phyloP scores from a whole-genome alignment of 2,797 vertebrate genomes.

The Holocentrus rufus region DNA sequence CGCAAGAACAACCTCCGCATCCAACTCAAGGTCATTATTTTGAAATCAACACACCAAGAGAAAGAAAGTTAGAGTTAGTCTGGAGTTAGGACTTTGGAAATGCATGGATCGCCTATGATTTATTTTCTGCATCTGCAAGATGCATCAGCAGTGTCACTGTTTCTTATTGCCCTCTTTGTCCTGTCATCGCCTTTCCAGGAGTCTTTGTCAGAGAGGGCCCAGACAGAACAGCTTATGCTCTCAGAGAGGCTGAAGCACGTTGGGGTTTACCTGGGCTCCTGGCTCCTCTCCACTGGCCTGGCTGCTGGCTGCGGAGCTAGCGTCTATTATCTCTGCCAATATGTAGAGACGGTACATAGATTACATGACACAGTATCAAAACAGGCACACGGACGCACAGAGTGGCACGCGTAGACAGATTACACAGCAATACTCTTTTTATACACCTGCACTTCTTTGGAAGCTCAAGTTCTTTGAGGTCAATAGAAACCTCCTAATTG shows the following conservation, averaged over 20 bases:
- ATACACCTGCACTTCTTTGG: too few relatives aligned
- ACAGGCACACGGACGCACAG: not conserved
- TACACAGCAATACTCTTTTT: too few relatives aligned
- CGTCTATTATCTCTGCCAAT: slow-evolving; percentile 84
- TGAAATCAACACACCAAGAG: not conserved
- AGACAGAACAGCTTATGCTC: slow-evolving; percentile 68
- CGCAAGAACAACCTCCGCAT: slow-evolving; percentile 89
- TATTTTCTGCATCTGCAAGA: not conserved
- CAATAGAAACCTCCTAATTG: too few relatives aligned
- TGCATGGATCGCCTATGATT: not conserved
- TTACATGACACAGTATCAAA: not conserved
- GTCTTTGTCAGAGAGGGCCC: slow-evolving; percentile 82
- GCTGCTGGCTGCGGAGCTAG: slow-evolving; percentile 81
- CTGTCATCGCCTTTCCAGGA: slow-evolving; percentile 80
- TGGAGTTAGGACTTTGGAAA: too few relatives aligned
- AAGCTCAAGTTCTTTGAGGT: too few relatives aligned
- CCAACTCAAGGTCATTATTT: slow-evolving; percentile 88
- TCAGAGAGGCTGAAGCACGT: slow-evolving; percentile 72
- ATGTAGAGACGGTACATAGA: slow-evolving; percentile 63
- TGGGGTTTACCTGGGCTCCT: slow-evolving; percentile 79
- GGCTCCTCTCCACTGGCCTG: slow-evolving; percentile 83
- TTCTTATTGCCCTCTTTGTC: slow-evolving; percentile 12
- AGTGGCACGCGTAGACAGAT: not conserved
- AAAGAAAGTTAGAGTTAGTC: not conserved
- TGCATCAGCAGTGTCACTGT: not conserved